Conservation (phyloP, 2,797 vertebrate species). For the Muscicapa striata region DNA sequence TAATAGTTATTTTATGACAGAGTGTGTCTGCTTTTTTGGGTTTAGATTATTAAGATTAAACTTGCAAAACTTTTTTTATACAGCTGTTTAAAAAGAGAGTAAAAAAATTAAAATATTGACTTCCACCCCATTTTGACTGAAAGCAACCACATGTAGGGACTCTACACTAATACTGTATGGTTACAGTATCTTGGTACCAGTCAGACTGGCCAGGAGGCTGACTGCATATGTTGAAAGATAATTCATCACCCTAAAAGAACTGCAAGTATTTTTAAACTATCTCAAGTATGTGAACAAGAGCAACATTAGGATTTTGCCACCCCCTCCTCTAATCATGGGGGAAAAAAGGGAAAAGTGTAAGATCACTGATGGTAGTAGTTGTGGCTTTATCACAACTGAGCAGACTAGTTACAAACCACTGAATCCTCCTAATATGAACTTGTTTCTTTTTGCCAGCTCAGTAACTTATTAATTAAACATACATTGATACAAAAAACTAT, state of each 20-base stretch:
- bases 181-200: neutral
- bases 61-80: conserved; percentile 78
- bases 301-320: neutral
- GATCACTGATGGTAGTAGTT: neutral
- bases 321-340: neutral
- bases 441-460: neutral
- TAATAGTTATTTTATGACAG: conserved; percentile 86
- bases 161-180: fast-evolving
- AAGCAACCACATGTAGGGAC: neutral
- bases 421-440: neutral
- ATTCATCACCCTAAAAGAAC: neutral
- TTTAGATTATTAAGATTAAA: conserved; percentile 81
- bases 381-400: neutral
- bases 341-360: neutral
- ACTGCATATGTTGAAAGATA: neutral
- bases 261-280: neutral
- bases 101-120: conserved; percentile 65
- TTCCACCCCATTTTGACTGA: neutral
- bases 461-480: neutral
- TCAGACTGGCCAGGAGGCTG: neutral
- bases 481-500: neutral
- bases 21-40: conserved; percentile 76
- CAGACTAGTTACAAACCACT: neutral
- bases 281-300: neutral
- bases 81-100: conserved; percentile 70